These are phyloP conservation scores for Microtus ochrogaster DNA, from an alignment of 2,113 vertebrate species.

Conservation along the genomic window DNA sequence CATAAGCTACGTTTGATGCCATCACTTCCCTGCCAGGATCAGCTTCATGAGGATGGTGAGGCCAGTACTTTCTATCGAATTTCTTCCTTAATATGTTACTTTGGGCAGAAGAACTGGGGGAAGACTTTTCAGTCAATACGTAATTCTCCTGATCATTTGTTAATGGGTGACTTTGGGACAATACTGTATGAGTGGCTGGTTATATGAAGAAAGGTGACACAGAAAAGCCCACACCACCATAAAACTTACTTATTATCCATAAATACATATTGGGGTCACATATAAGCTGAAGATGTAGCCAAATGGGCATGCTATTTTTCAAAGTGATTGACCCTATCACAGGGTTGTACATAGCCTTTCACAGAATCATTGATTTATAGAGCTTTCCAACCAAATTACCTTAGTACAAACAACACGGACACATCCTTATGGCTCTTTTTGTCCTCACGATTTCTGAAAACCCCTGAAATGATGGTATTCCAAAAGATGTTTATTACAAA, in stretches of 20 bases:
- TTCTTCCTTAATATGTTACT: neutral
- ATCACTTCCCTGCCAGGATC: neutral
- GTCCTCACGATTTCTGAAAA: constrained; percentile 28
- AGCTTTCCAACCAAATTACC: constrained; percentile 4
- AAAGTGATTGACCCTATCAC: neutral
- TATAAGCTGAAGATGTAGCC: neutral
- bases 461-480: constrained; percentile 51
- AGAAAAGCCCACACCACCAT: neutral
- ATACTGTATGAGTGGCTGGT: neutral
- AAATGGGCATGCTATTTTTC: neutral
- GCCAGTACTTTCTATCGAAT: neutral
- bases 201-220: neutral
- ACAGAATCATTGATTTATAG: neutral
- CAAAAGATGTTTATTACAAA: constrained; percentile 55
- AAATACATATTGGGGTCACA: neutral
- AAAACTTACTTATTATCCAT: neutral
- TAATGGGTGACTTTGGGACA: neutral
- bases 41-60: neutral
- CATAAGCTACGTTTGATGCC: neutral
- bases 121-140: neutral
- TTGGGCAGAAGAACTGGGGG: neutral
- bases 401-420: neutral
- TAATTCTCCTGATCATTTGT: neutral
- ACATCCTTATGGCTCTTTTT: neutral
- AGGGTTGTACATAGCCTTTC: neutral